A percentile compares a stretch with the other conserved stretches of the same genome.
These are phyloP conservation scores for Belgica antarctica DNA, from an alignment of 2,888 invertebrate species.

Conservation along the genomic window DNA sequence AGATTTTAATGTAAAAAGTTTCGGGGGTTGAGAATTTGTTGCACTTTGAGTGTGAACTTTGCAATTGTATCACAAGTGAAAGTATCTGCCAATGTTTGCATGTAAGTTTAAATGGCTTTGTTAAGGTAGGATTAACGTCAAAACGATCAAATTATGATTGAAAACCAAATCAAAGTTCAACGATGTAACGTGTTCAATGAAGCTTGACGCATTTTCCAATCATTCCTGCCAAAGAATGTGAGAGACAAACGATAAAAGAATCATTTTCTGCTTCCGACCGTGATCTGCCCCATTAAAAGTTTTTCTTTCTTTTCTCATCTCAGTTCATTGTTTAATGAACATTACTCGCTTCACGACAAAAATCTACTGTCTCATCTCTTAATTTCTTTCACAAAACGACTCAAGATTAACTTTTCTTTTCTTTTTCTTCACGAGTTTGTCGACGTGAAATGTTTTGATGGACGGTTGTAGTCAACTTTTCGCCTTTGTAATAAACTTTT, in stretches of 20 bases:
- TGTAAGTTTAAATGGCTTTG: no score
- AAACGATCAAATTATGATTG: no score
- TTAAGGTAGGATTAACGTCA: no score
- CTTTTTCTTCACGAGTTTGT: neutral
- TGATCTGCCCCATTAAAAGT: constrained; percentile 28
- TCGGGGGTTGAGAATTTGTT: no score
- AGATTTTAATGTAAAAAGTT: no score
- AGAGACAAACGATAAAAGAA: constrained; percentile 9
- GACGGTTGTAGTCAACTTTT: neutral
- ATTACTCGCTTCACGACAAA: constrained; percentile 15
- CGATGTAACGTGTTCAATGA: no score
- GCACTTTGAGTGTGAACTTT: no score
- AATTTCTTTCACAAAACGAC: constrained; percentile 13
- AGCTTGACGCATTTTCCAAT: no score
- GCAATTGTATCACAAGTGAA: neutral
- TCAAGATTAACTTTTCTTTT: constrained; percentile 3
- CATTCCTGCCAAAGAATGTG: neutral
- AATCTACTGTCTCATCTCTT: constrained; percentile 23
- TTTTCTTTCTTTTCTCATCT: neutral
- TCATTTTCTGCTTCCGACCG: constrained; percentile 19
- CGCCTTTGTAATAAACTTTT: neutral
- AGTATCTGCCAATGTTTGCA: no score
- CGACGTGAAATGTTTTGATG: neutral
- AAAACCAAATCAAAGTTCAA: no score
- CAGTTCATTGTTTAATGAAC: neutral